phyloP scores from a whole-genome alignment of 2,113 vertebrate genomes.

The Dicerorhinus sumatrensis region DNA sequence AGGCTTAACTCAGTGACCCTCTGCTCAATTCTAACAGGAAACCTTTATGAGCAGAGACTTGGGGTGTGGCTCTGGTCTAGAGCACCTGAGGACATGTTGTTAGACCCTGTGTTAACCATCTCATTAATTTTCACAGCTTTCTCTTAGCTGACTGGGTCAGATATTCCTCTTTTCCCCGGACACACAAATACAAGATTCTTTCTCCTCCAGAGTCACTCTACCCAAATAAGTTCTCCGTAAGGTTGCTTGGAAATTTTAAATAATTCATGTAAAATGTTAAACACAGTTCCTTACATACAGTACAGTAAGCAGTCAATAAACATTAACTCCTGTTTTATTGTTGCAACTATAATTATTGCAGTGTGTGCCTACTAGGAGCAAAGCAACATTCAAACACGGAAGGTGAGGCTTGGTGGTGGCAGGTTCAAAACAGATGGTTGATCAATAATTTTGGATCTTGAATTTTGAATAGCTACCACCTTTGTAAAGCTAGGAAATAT shows the following conservation, averaged over 20 bases:
- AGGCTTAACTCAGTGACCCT: background rate
- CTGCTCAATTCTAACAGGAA: background rate
- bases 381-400: background rate
- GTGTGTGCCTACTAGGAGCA: background rate
- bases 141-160: background rate
- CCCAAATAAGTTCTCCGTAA: background rate
- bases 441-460: background rate
- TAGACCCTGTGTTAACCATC: background rate
- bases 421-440: background rate
- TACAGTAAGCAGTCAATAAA: background rate
- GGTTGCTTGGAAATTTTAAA: background rate
- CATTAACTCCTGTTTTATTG: background rate
- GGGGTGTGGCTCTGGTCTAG: background rate
- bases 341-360: too few relatives aligned
- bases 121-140: background rate
- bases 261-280: background rate
- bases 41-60: background rate
- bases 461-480: background rate
- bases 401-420: background rate
- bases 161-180: background rate
- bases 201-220: background rate
- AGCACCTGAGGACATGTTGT: background rate
- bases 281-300: background rate
- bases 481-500: background rate
- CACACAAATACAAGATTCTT: background rate